Evolutionary conservation across 2,797 vertebrate species (phyloP), one percentile per base, ranked within the genome.

Genomic region (Eptatretus atami): DNA sequence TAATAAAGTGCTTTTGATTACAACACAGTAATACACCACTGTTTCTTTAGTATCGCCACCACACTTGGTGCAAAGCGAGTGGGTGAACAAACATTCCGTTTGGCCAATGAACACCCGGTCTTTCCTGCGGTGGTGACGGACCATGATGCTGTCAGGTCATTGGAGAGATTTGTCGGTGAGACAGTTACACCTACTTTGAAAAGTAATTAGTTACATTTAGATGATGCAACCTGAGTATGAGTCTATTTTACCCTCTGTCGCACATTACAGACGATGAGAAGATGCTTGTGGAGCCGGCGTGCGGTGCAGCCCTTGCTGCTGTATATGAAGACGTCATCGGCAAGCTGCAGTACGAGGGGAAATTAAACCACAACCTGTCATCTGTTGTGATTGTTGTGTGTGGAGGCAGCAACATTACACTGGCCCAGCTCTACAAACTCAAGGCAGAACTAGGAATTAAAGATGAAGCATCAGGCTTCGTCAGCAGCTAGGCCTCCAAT

Each of bases 101-200:
- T 84, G 44, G 68, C 75, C 4, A 57, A 1, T 1, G 77, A 86
- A 65, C 75, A 79, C 63, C 52, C 15, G 0, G 70, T 88, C 65
- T 70, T 83, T 66, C 86, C 84, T 1, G 72, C 82, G 66, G 75
- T 85, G n/a, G 77, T 87, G 73, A 76, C 79, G 12, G 86, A 93
- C 13, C 44, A 64, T 2, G 78, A 88, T 66, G 86, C 83, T 0
- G 76, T 92, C 52, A 67, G 64, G 12, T 82, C 86, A 0, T 61
- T 83, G 6, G 80, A 88, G 67, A 73, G 6, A 64, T 92, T 92
- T 67, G 67, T 90, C 64, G 83, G 86, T 86, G 72, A 80, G 83
- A 65, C 15, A 9, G 57, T n/a, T 61, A 25, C 9, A 12, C 57
- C 9, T n/a, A n/a, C 57, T 61, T 61, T 61, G 31, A 44, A 44